Percentiles rank a stretch among this genome's conserved stretches.
These are phyloP conservation scores for Sardinella longiceps DNA, from an alignment of 2,797 vertebrate species.

Conservation along the genomic window DNA sequence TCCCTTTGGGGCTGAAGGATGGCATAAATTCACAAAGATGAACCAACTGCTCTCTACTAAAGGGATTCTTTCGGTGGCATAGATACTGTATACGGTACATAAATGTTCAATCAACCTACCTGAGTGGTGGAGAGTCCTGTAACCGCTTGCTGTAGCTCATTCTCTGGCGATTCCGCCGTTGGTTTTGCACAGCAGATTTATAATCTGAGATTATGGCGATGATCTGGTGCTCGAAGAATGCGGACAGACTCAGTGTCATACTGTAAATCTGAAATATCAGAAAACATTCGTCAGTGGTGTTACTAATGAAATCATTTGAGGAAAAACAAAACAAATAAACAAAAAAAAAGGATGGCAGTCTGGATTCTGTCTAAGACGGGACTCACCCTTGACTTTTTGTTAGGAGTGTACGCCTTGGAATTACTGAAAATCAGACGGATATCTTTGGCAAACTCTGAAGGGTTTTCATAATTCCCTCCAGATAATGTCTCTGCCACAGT, in stretches of 20 bases:
- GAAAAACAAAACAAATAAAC: neutral
- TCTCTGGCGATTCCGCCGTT: slow-evolving; percentile 81
- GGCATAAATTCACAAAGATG: slow-evolving; percentile 37
- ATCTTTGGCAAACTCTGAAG: slow-evolving; percentile 96
- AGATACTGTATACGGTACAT: neutral
- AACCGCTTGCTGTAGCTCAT: slow-evolving; percentile 84
- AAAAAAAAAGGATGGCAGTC: neutral
- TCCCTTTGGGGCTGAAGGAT: slow-evolving; percentile 83
- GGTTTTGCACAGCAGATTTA: slow-evolving; percentile 89
- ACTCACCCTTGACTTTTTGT: slow-evolving; percentile 96
- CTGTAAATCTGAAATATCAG: slow-evolving; percentile 86
- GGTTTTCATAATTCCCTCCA: slow-evolving; percentile 89
- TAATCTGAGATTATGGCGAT: slow-evolving; percentile 91
- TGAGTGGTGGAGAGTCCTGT: slow-evolving; percentile 33
- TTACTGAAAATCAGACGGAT: slow-evolving; percentile 97
- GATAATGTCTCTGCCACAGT: slow-evolving; percentile 91
- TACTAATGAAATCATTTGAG: neutral
- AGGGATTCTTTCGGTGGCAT: too few relatives aligned
- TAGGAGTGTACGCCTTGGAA: slow-evolving; percentile 97
- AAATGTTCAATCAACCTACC: slow-evolving; percentile 33
- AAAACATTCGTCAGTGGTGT: neutral
- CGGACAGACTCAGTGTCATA: slow-evolving; percentile 95
- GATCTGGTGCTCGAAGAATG: slow-evolving; percentile 93
- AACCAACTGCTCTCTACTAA: neutral
- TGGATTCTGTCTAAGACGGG: neutral